Percentiles rank a stretch among this genome's conserved stretches.
Evolutionary conservation across 2,113 vertebrate species (phyloP).

Genomic region (Hippocampus guttulatus): DNA sequence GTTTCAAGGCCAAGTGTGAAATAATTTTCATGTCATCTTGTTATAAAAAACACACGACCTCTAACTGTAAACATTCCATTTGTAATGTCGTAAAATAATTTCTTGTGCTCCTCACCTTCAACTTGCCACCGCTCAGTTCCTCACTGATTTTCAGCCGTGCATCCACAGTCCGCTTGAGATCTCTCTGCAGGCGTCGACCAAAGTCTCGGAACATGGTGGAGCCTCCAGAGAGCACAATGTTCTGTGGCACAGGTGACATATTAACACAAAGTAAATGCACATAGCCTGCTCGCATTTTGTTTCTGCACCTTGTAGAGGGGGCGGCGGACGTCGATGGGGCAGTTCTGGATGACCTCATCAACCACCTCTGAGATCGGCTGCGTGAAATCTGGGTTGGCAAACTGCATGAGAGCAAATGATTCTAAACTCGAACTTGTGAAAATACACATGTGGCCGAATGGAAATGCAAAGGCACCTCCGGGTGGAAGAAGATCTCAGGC

Average conservation of each 20-base stretch:
- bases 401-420: conserved; percentile 64
- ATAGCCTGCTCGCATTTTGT: neutral
- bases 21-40: neutral
- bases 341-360: conserved; percentile 99
- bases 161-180: conserved; percentile 95
- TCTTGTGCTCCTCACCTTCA: conserved; percentile 77
- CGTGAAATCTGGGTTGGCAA: conserved; percentile 98
- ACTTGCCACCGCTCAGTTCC: conserved; percentile 92
- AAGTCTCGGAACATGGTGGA: conserved; percentile 99
- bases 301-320: conserved; percentile 90
- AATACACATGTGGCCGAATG: neutral
- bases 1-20: neutral
- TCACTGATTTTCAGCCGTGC: conserved; percentile 94
- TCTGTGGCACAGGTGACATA: conserved; percentile 40
- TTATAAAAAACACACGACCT: neutral
- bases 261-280: neutral
- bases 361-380: conserved; percentile 99
- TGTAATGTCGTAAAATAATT: neutral
- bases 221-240: conserved; percentile 92
- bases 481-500: conserved; percentile 98
- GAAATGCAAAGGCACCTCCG: conserved; percentile 74
- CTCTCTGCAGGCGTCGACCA: conserved; percentile 90
- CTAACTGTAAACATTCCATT: neutral
- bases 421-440: neutral
- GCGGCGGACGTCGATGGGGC: conserved; percentile 94